Conservation (phyloP, 2,113 vertebrate species). For the Paraplagusia blochii region DNA sequence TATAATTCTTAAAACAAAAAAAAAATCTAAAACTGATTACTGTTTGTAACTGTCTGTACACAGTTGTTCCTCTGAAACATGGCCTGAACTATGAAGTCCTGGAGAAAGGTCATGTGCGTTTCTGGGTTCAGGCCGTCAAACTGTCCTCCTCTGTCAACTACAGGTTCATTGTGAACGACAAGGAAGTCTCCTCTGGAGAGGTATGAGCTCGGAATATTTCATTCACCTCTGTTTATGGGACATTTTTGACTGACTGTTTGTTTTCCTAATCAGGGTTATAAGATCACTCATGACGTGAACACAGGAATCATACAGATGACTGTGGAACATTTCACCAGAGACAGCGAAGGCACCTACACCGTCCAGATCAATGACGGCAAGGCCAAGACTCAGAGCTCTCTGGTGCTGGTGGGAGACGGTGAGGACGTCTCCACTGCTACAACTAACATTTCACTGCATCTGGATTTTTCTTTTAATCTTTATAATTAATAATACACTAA, state of each 20-base stretch:
- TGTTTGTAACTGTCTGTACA: not conserved
- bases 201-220: too few species aligned
- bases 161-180: conserved; percentile 90
- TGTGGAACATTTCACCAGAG: conserved; percentile 87
- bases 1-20: too few species aligned
- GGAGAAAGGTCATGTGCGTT: conserved; percentile 91
- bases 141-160: conserved; percentile 82
- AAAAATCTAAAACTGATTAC: too few species aligned
- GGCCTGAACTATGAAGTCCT: conserved; percentile 89
- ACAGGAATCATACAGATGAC: conserved; percentile 92
- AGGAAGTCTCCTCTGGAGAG: conserved; percentile 83
- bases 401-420: conserved; percentile 97
- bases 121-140: conserved; percentile 90
- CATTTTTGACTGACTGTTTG: not conserved
- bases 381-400: conserved; percentile 89
- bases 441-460: too few species aligned
- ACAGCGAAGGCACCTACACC: conserved; percentile 95
- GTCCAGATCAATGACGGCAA: conserved; percentile 92
- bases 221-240: too few species aligned
- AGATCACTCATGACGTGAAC: conserved; percentile 85
- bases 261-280: conserved; percentile 77
- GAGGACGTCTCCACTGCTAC: conserved; percentile 25
- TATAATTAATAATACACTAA: too few species aligned
- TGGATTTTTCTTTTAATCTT: too few species aligned
- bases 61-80: conserved; percentile 92